Conservation (phyloP, 2,888 invertebrate genomes). For the Ennomos erosarius region DNA sequence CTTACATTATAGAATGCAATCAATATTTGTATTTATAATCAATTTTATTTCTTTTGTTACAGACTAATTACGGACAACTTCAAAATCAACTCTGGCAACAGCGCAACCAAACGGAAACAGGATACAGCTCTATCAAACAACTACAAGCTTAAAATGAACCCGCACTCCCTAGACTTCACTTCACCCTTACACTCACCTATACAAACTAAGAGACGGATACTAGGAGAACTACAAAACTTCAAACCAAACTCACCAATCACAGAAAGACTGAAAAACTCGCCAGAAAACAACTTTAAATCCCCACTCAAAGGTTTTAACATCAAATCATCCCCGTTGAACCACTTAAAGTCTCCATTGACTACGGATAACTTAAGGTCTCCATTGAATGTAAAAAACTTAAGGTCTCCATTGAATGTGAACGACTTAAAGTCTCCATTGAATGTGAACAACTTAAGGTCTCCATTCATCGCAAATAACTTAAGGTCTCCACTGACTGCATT, state of each 20-base stretch:
- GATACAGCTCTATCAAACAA: conserved; percentile 66
- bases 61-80: conserved; percentile 84
- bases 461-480: conserved; percentile 35
- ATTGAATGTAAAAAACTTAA: conserved; percentile 2
- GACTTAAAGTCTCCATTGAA: conserved; percentile 7
- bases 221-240: conserved; percentile 56
- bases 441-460: conserved; percentile 42
- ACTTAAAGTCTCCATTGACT: conserved; percentile 8
- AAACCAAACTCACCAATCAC: conserved; percentile 55
- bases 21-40: too few relatives aligned
- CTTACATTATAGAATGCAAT: too few relatives aligned
- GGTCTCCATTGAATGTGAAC: conserved; percentile 21
- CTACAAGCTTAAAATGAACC: conserved; percentile 75
- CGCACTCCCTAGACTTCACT: conserved; percentile 68
- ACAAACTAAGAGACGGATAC: conserved; percentile 63
- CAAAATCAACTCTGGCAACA: conserved; percentile 80
- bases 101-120: conserved; percentile 72
- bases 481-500: conserved; percentile 47
- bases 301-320: conserved; percentile 4
- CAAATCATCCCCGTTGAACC: conserved; percentile 20
- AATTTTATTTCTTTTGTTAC: conserved; percentile 48
- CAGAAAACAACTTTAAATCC: conserved; percentile 15
- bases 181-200: conserved; percentile 60
- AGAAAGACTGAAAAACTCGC: conserved; percentile 53
- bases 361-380: conserved; percentile 3